These are phyloP conservation scores for Dromococcyx pavoninus DNA, from an alignment of 2,797 vertebrate genomes.

Conservation along the genomic window DNA sequence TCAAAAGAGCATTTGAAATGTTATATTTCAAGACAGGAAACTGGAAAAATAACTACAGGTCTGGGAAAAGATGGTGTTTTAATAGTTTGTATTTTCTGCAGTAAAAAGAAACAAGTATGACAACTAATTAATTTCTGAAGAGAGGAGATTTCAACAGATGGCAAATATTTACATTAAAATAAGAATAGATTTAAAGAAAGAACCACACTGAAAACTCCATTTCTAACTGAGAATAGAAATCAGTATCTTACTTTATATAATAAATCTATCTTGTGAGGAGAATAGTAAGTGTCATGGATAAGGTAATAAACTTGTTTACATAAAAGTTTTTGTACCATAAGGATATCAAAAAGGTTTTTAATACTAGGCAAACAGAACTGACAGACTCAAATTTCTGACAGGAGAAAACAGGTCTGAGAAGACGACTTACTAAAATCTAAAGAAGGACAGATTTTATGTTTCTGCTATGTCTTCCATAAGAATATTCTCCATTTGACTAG, in stretches of 20 bases:
- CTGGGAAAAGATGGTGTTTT: background rate
- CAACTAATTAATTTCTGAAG: background rate
- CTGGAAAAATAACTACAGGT: background rate
- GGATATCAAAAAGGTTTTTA: background rate
- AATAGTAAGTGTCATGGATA: background rate
- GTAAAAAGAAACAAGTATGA: fast-evolving
- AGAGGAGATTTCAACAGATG: background rate
- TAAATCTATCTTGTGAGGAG: background rate
- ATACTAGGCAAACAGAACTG: background rate
- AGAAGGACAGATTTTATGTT: background rate
- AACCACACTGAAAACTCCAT: fast-evolving
- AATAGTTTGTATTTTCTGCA: background rate
- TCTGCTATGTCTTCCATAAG: background rate
- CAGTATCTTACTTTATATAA: background rate
- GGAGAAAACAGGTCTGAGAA: background rate
- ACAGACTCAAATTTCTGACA: background rate
- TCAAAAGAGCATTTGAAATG: background rate
- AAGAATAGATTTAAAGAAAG: background rate
- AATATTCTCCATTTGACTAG: background rate
- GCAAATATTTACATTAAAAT: background rate
- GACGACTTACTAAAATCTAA: background rate
- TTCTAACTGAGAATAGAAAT: background rate
- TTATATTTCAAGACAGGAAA: background rate
- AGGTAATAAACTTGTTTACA: background rate
- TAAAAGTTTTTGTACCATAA: background rate